A percentile compares a stretch with the other conserved stretches of the same genome.
These are phyloP conservation scores for Xylocampa areola DNA, from an alignment of 2,888 invertebrate genomes.

Conservation along the genomic window DNA sequence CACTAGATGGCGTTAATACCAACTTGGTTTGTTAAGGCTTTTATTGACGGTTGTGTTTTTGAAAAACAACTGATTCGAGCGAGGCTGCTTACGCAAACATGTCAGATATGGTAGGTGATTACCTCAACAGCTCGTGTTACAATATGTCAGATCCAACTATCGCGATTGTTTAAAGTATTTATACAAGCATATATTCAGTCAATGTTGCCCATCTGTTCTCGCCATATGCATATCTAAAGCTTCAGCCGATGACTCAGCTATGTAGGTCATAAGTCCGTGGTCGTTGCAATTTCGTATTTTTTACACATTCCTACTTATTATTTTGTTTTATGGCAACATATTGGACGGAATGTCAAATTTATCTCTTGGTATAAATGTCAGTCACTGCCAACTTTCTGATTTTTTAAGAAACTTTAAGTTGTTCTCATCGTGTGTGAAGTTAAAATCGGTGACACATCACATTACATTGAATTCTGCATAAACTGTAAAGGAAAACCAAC, in stretches of 20 bases:
- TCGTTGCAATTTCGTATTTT: conserved; percentile 28
- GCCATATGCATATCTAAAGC: conserved; percentile 25
- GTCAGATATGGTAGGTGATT: too few relatives aligned
- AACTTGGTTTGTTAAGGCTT: too few relatives aligned
- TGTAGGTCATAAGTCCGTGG: conserved; percentile 44
- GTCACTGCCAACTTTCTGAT: conserved; percentile 4
- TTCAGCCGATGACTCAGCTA: conserved; percentile 26
- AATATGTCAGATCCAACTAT: too few relatives aligned
- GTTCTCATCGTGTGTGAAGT: background rate
- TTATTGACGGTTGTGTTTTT: too few relatives aligned
- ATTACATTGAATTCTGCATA: background rate
- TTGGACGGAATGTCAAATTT: too few relatives aligned
- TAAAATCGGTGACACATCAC: background rate
- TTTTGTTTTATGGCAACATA: conserved; percentile 24
- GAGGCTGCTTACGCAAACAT: too few relatives aligned
- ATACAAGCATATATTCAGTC: background rate
- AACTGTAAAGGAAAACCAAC: too few relatives aligned
- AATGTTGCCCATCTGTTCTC: background rate
- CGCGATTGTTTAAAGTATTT: too few relatives aligned
- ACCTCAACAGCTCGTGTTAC: too few relatives aligned
- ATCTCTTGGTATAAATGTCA: conserved; percentile 29
- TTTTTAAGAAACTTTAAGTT: background rate
- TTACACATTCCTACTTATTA: conserved; percentile 7
- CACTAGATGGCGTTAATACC: too few relatives aligned
- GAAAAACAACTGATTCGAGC: too few relatives aligned